A percentile compares a stretch with the other conserved stretches of the same genome.
These are phyloP conservation scores for Trididemnum clinides DNA, from an alignment of 23 tunicate genomes.

Conservation along the genomic window DNA sequence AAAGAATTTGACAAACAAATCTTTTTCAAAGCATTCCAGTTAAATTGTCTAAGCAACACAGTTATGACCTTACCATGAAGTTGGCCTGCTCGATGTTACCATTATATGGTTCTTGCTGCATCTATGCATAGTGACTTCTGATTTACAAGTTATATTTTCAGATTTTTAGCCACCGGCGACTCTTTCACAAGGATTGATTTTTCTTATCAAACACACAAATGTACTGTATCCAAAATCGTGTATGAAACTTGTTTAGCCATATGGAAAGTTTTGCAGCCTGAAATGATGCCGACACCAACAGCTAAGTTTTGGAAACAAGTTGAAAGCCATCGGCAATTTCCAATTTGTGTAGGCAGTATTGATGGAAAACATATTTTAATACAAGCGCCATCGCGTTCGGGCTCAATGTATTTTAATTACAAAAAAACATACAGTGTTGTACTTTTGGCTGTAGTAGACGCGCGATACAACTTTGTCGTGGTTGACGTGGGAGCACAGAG, in stretches of 20 bases:
- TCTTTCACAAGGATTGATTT: background rate
- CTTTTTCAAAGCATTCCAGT: no score
- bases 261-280: slow-evolving; percentile 35
- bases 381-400: slow-evolving; percentile 37
- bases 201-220: slow-evolving; percentile 15
- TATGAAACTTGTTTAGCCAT: slow-evolving; percentile 38
- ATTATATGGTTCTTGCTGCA: no score
- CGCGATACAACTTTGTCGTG: slow-evolving; percentile 17
- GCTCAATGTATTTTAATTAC: slow-evolving; percentile 46
- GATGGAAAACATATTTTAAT: slow-evolving; percentile 47
- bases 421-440: slow-evolving; percentile 40
- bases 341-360: slow-evolving; percentile 47
- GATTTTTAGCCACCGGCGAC: background rate
- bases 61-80: no score
- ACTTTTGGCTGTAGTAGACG: slow-evolving; percentile 43
- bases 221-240: slow-evolving; percentile 22
- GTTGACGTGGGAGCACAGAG: slow-evolving; percentile 50
- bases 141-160: no score
- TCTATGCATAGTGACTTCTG: no score
- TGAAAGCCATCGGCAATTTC: slow-evolving; percentile 29
- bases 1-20: no score
- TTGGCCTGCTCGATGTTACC: no score
- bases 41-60: no score
- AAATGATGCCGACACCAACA: slow-evolving; percentile 10
- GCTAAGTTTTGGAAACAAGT: background rate